Conservation (phyloP, 2,888 invertebrate species). For the Cinara cedri region DNA sequence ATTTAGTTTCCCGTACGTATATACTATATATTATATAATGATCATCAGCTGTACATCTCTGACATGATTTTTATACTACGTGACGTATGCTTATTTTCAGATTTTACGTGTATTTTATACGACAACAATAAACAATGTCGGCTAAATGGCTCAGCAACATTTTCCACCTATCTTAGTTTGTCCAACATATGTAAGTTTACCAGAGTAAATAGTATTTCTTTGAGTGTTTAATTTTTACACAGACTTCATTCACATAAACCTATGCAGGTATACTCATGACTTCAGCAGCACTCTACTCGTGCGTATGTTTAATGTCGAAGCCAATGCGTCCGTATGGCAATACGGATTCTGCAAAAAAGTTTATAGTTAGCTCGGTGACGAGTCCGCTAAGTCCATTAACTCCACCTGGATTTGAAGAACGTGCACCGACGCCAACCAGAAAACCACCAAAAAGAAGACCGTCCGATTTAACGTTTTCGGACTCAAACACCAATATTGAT, state of each 20-base stretch:
- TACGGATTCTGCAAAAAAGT: slow-evolving; percentile 27
- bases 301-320: slow-evolving; percentile 36
- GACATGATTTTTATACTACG: too few relatives aligned
- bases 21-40: too few relatives aligned
- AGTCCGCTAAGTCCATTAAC: slow-evolving; percentile 45
- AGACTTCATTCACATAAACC: neutral
- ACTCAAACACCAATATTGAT: slow-evolving; percentile 49
- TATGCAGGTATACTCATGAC: slow-evolving; percentile 49
- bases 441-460: slow-evolving; percentile 51
- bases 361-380: slow-evolving; percentile 38
- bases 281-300: slow-evolving; percentile 33
- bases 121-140: slow-evolving; percentile 39
- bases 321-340: slow-evolving; percentile 31
- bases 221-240: too few relatives aligned
- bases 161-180: slow-evolving; percentile 41
- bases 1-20: slow-evolving; percentile 65
- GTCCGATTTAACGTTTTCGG: slow-evolving; percentile 31
- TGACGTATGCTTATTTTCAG: neutral
- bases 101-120: slow-evolving; percentile 38
- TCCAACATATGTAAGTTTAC: slow-evolving; percentile 35
- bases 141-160: slow-evolving; percentile 39
- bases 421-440: slow-evolving; percentile 34
- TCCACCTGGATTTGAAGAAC: slow-evolving; percentile 40
- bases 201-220: too few relatives aligned
- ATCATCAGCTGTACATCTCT: too few relatives aligned